Evolutionary conservation across 2,888 invertebrate genomes (phyloP), one percentile per base, ranked within the genome.

Genomic region (Epirrhoe alternata): DNA sequence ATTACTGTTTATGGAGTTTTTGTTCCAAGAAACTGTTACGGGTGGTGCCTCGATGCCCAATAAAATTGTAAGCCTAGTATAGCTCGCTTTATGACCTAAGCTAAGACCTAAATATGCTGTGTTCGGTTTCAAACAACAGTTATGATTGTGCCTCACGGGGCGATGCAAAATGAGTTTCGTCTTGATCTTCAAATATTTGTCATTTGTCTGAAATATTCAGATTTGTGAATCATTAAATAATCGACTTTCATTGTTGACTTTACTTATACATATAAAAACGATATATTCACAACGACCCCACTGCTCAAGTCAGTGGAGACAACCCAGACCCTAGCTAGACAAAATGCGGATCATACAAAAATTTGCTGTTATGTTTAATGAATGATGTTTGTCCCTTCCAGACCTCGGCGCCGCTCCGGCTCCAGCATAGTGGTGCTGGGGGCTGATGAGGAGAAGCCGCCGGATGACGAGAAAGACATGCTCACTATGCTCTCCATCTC

Each of bases 401-500:
- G 97, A 96, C 96, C 96, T 69, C 95, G 97, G 76, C 95, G 97
- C 77, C 95, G 97, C 77, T 97, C 96, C 75, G 96, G 96, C 79
- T 96, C 96, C 89, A 96, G 96, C 88, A 96, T 97, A 88, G 96
- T 97, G 85, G 97, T 97, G 86, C 94, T 97, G 84, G 97, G 96
- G 86, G 96, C 95, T 51, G 96, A 96, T 72, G 95, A 95, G 89
- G 95, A 94, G 87, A 92, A 92, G 80, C 93, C 93, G 84, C 94
- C 90, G 86, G 90, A 92, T 86, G 92, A 94, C 88, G 95, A 95
- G 86, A 94, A 95, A 92, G 95, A 96, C 93, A 96, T 96, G 95
- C 95, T 96, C 94, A 96, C 95, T 94, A 96, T 96, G 96, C 95
- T 96, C 85, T 95, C 94, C 69, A 88, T 95, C 79, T 90, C 94